Evolutionary conservation across 1,140 invertebrate species (phyloP).

Genomic region (Diuraphis noxia): DNA sequence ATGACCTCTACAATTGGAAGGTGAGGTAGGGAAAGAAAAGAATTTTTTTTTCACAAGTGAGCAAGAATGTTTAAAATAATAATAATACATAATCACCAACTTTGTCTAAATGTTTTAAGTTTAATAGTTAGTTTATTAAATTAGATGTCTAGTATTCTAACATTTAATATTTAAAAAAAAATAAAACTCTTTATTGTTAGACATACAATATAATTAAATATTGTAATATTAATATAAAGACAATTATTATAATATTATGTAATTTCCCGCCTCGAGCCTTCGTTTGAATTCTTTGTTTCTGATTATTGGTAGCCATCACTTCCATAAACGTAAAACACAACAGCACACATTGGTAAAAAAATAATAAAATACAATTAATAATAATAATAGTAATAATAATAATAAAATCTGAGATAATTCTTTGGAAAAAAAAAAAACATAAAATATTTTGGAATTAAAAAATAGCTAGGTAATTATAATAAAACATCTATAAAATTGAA

Average conservation of each 20-base stretch:
- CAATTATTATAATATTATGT: neutral
- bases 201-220: neutral
- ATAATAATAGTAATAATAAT: neutral
- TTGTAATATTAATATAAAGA: neutral
- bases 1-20: neutral
- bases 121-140: neutral
- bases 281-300: neutral
- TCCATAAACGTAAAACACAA: neutral
- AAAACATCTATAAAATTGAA: constrained; percentile 38
- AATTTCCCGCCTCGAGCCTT: neutral
- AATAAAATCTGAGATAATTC: constrained; percentile 12
- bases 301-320: neutral
- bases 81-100: neutral
- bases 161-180: neutral
- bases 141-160: neutral
- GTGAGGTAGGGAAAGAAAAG: neutral
- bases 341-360: neutral
- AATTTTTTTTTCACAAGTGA: neutral
- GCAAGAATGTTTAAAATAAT: constrained; percentile 5
- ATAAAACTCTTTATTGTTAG: neutral
- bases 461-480: neutral
- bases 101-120: neutral
- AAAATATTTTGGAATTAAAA: neutral
- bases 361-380: constrained; percentile 1
- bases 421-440: constrained; percentile 2